These are phyloP conservation scores for Aphelocoma coerulescens DNA, from an alignment of 2,113 vertebrate genomes.

Conservation along the genomic window DNA sequence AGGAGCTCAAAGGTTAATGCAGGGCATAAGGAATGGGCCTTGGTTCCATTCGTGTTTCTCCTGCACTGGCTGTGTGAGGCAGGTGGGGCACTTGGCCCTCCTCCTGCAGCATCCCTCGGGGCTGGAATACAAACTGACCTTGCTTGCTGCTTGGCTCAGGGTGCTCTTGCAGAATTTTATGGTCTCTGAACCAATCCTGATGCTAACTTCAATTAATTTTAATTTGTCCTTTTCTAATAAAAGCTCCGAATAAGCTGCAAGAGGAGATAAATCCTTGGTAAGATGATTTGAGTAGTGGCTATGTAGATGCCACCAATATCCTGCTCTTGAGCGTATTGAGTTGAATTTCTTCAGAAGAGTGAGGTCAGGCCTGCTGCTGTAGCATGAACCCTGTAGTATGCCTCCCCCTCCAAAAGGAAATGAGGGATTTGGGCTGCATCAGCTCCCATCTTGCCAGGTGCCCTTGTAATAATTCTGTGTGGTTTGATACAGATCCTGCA, in stretches of 20 bases:
- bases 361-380: background rate
- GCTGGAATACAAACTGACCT: background rate
- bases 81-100: background rate
- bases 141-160: background rate
- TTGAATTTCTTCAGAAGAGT: background rate
- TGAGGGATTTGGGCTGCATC: background rate
- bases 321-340: background rate
- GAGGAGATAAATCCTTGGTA: background rate
- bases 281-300: background rate
- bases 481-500: background rate
- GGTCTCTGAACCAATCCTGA: background rate
- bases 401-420: background rate
- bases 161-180: background rate
- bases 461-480: background rate
- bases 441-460: background rate
- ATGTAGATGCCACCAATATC: background rate
- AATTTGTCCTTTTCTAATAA: background rate
- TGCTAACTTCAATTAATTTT: background rate
- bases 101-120: background rate
- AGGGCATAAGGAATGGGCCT: background rate
- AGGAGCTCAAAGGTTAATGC: background rate
- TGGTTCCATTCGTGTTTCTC: accelerated
- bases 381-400: background rate
- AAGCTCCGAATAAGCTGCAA: background rate
- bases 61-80: background rate